phyloP scores from a whole-genome alignment of 2,797 vertebrate species.

The Iguana delicatissima region DNA sequence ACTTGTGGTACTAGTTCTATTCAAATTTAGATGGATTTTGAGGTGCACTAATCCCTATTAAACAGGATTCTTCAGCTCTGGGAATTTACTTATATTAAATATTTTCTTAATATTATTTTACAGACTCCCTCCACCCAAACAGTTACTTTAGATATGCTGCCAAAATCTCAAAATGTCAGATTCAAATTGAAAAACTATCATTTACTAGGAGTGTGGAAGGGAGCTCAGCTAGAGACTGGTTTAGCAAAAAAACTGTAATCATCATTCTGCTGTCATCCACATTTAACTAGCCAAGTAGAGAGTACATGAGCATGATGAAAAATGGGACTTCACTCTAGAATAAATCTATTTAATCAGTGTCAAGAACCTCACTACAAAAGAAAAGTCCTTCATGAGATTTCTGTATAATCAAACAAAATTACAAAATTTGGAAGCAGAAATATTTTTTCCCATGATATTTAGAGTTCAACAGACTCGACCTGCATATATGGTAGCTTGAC shows the following conservation, averaged over 20 bases:
- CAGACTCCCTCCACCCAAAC: not conserved
- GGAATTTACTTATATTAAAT: not conserved
- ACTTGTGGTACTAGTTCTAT: not conserved
- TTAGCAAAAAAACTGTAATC: slow-evolving; percentile 53
- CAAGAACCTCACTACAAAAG: slow-evolving; percentile 43
- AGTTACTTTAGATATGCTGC: not conserved
- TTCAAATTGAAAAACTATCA: slow-evolving; percentile 42
- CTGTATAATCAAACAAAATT: slow-evolving; percentile 53
- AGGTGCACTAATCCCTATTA: not conserved
- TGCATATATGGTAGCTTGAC: not conserved
- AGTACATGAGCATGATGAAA: slow-evolving; percentile 50
- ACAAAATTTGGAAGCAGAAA: slow-evolving; percentile 26
- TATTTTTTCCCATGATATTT: slow-evolving; percentile 18
- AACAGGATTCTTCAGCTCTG: not conserved
- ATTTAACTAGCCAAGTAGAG: slow-evolving; percentile 44
- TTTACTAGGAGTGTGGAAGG: slow-evolving; percentile 39
- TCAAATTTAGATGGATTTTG: slow-evolving; percentile 8
- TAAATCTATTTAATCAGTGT: slow-evolving; percentile 47
- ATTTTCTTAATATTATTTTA: slow-evolving; percentile 20
- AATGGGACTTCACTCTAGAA: slow-evolving; percentile 23
- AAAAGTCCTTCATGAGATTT: slow-evolving; percentile 33
- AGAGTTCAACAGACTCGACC: slow-evolving; percentile 30
- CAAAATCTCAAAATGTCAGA: slow-evolving; percentile 40
- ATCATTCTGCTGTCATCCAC: slow-evolving; percentile 48
- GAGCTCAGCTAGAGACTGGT: slow-evolving; percentile 14